A percentile compares a stretch with the other conserved stretches of the same genome.
phyloP scores from a whole-genome alignment of 2,113 vertebrate genomes.

The Hemiscyllium ocellatum region DNA sequence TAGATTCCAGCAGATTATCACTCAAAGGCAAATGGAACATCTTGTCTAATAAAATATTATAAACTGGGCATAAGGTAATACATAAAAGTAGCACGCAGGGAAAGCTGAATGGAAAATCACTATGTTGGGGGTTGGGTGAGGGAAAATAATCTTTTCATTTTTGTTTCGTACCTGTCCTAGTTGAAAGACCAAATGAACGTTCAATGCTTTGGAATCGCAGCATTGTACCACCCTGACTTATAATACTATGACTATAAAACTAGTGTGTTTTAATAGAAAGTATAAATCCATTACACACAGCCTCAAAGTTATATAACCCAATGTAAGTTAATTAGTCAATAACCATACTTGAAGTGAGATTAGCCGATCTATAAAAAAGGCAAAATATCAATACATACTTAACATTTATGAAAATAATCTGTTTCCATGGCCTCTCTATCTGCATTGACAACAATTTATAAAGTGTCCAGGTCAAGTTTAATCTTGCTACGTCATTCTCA shows the following conservation, averaged over 20 bases:
- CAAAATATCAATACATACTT: not conserved
- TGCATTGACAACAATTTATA: not conserved
- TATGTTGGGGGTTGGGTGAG: not conserved
- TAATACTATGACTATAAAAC: not conserved
- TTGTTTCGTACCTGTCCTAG: not conserved
- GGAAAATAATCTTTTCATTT: not conserved
- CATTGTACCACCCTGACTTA: not conserved
- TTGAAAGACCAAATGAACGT: not conserved
- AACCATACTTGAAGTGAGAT: not conserved
- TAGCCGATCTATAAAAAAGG: not conserved
- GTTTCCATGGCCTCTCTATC: not conserved
- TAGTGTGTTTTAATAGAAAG: too few relatives aligned
- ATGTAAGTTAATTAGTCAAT: not conserved
- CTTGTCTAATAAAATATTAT: not conserved
- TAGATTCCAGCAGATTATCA: too few relatives aligned
- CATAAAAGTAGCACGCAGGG: not conserved
- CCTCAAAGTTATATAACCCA: not conserved
- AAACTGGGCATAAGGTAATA: not conserved
- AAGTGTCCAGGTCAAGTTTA: not conserved
- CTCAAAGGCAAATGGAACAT: too few relatives aligned
- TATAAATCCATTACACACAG: not conserved
- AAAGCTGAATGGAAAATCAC: not conserved
- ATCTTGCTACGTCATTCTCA: not conserved
- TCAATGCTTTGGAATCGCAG: not conserved
- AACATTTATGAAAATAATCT: not conserved